These are phyloP conservation scores for Callyntrura guangdongensis DNA, from an alignment of 2,888 invertebrate genomes.

Conservation along the genomic window DNA sequence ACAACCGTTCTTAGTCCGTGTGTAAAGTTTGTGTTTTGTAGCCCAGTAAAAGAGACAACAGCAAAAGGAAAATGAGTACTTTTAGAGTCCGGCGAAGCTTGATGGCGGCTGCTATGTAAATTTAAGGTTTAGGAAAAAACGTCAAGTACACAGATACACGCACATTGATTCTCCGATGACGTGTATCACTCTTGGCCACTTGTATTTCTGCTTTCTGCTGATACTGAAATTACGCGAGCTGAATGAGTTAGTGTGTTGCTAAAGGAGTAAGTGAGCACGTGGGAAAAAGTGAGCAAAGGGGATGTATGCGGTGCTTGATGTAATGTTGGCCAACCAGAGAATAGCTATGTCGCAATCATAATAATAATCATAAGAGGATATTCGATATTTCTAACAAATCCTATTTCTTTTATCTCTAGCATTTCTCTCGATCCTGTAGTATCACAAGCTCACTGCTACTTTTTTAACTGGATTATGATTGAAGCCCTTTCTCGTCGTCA, in stretches of 20 bases:
- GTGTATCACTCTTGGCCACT: constrained; percentile 48
- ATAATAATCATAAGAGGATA: constrained; percentile 43
- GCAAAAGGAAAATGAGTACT: constrained; percentile 12
- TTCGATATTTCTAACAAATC: constrained; percentile 26
- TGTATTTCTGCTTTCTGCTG: neutral
- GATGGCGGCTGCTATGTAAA: neutral
- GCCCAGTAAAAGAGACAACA: constrained; percentile 8
- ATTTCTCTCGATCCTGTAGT: neutral
- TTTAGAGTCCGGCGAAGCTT: neutral
- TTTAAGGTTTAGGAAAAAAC: constrained; percentile 11
- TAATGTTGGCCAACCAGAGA: neutral
- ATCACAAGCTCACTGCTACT: neutral
- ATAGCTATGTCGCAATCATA: too few species aligned
- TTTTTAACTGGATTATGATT: constrained; percentile 44
- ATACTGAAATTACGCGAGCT: constrained; percentile 32
- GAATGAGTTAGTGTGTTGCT: constrained; percentile 19
- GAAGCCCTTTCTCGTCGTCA: neutral
- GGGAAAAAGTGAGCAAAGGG: neutral
- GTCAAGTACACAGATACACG: neutral
- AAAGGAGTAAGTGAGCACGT: constrained; percentile 6
- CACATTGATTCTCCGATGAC: constrained; percentile 32
- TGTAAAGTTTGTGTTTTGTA: constrained; percentile 25
- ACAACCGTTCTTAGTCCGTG: constrained; percentile 20
- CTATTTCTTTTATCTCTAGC: constrained; percentile 27
- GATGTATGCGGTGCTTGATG: neutral